Evolutionary conservation across 2,888 invertebrate genomes (phyloP).

Genomic region (Drosophila subsilvestris): DNA sequence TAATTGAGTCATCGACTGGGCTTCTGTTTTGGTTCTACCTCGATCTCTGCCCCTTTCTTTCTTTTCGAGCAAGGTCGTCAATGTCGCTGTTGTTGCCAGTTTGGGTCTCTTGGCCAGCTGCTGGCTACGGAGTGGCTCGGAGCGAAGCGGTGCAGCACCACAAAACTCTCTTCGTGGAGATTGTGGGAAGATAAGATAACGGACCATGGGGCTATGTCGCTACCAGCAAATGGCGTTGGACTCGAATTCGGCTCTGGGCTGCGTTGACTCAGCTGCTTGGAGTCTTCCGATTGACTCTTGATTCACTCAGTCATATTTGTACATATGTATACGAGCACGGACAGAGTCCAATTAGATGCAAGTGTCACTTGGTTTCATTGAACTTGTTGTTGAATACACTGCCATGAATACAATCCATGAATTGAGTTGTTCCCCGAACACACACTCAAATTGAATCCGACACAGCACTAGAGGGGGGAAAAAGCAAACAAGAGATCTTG

Average conservation of each 20-base stretch:
- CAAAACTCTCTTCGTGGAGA: conserved; percentile 12
- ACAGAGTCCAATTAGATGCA: conserved; percentile 59
- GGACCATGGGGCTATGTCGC: conserved; percentile 8
- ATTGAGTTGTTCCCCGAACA: conserved; percentile 44
- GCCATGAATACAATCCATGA: conserved; percentile 21
- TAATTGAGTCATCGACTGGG: conserved; percentile 54
- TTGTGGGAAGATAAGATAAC: conserved; percentile 33
- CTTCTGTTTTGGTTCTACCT: conserved; percentile 24
- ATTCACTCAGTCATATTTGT: conserved; percentile 7
- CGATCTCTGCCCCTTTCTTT: neutral
- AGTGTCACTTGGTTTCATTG: conserved; percentile 75
- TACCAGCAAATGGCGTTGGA: conserved; percentile 26
- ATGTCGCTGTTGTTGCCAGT: conserved; percentile 12
- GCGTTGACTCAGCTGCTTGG: conserved; percentile 21
- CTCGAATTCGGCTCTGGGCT: neutral
- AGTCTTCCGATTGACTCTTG: conserved; percentile 17
- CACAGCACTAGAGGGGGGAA: conserved; percentile 11
- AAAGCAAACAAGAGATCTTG: conserved; percentile 66
- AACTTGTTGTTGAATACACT: conserved; percentile 49
- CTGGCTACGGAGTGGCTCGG: conserved; percentile 12
- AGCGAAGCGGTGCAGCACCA: neutral
- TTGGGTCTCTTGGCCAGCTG: conserved; percentile 24
- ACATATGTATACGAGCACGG: neutral
- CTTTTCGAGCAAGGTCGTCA: conserved; percentile 55
- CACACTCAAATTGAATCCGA: conserved; percentile 59